Evolutionary conservation across 2,113 vertebrate genomes (phyloP).

Genomic region (Callorhinus ursinus): DNA sequence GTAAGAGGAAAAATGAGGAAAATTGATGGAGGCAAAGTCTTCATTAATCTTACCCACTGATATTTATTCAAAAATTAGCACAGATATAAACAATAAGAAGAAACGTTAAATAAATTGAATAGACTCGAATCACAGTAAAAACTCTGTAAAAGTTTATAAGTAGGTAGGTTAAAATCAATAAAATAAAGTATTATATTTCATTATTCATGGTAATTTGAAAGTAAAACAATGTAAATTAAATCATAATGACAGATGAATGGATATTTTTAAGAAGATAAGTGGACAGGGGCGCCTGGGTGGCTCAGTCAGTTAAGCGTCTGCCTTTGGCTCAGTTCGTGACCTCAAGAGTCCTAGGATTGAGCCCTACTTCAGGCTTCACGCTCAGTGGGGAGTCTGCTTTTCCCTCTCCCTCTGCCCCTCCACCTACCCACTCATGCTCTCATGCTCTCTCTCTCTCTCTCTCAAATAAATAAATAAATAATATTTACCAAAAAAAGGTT

Average conservation of each 20-base stretch:
- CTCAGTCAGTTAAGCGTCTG: too few species aligned
- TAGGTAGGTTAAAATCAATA: not conserved
- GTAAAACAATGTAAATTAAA: not conserved
- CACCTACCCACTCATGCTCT: too few species aligned
- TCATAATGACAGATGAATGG: not conserved
- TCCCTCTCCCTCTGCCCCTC: too few species aligned
- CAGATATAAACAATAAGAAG: not conserved
- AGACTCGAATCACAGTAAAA: not conserved
- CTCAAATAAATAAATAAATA: too few species aligned
- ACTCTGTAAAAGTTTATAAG: not conserved
- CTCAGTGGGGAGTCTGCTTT: too few species aligned
- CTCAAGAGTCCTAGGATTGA: too few species aligned
- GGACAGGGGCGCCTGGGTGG: not conserved
- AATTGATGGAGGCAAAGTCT: not conserved
- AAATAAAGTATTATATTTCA: not conserved
- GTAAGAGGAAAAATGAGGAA: not conserved
- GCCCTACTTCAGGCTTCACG: too few species aligned
- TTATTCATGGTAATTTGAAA: not conserved
- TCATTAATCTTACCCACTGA: not conserved
- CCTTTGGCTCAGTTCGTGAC: too few species aligned
- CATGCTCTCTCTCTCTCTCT: too few species aligned
- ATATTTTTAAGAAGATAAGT: not conserved
- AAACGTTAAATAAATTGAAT: not conserved
- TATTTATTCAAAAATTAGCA: not conserved
- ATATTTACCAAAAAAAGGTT: not conserved